Evolutionary conservation across 1,140 invertebrate genomes (phyloP).

Genomic region (Zaprionus inermis): DNA sequence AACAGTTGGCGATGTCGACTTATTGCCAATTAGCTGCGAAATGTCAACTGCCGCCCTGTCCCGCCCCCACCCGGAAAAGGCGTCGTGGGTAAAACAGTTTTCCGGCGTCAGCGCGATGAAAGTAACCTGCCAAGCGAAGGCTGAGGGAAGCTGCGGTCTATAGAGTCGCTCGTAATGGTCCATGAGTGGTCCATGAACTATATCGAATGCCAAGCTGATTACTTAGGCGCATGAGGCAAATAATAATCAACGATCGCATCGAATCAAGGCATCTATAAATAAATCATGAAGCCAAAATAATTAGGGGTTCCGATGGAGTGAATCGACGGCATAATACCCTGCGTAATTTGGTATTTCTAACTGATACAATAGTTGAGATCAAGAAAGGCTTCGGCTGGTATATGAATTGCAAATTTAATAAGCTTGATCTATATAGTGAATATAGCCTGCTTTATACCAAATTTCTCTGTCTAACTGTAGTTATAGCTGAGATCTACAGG

Average conservation of each 20-base stretch:
- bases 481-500: background rate
- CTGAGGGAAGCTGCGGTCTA: background rate
- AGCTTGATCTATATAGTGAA: background rate
- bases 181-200: slow-evolving; percentile 5
- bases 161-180: background rate
- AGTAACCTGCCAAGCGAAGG: background rate
- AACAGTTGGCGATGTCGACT: slow-evolving; percentile 47
- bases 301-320: background rate
- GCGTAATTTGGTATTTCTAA: background rate
- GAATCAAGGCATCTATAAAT: slow-evolving; percentile 8
- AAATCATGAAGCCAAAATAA: background rate
- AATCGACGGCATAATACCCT: background rate
- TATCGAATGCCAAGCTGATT: slow-evolving; percentile 4
- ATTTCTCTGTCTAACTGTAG: background rate
- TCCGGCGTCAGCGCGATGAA: background rate
- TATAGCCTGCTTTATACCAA: background rate
- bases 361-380: background rate
- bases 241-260: slow-evolving; percentile 10
- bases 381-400: background rate
- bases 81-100: slow-evolving; percentile 5
- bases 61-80: background rate
- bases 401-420: background rate
- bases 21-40: slow-evolving; percentile 64
- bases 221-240: background rate
- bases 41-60: slow-evolving; percentile 38